A percentile compares a stretch with the other conserved stretches of the same genome.
Evolutionary conservation across 2,888 invertebrate species (phyloP).

Genomic region (Exocentrus adspersus): DNA sequence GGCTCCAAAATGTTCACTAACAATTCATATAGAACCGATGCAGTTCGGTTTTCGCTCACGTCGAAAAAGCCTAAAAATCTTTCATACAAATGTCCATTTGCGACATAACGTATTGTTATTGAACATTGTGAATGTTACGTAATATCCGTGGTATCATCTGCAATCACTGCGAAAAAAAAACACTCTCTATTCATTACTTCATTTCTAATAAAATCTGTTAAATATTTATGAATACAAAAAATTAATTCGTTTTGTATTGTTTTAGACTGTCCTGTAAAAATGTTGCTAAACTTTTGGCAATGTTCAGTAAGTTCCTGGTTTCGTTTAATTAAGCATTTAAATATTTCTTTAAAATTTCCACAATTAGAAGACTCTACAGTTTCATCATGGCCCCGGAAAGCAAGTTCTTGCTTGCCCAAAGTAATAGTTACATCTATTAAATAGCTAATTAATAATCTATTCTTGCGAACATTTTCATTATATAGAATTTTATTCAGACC

Average conservation of each 20-base stretch:
- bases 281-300: constrained; percentile 7
- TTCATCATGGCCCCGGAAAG: constrained; percentile 25
- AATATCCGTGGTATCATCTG: constrained; percentile 44
- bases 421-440: constrained; percentile 20
- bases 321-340: constrained; percentile 38
- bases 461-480: constrained; percentile 13
- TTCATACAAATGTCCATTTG: too few species aligned
- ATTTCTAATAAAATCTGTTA: constrained; percentile 19
- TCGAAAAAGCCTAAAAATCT: too few species aligned
- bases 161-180: constrained; percentile 35
- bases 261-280: constrained; percentile 33
- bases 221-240: constrained; percentile 30
- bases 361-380: constrained; percentile 23
- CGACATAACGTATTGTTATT: background rate
- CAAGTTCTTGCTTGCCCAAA: constrained; percentile 22
- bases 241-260: constrained; percentile 39
- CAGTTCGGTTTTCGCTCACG: too few species aligned
- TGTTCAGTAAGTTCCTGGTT: constrained; percentile 1
- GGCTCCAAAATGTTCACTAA: constrained; percentile 42
- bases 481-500: background rate
- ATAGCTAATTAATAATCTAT: constrained; percentile 10
- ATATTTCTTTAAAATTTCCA: constrained; percentile 29
- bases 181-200: constrained; percentile 30
- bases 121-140: constrained; percentile 32
- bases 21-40: too few species aligned